phyloP scores from a whole-genome alignment of 2,888 invertebrate species.

The Eristalis intricaria region DNA sequence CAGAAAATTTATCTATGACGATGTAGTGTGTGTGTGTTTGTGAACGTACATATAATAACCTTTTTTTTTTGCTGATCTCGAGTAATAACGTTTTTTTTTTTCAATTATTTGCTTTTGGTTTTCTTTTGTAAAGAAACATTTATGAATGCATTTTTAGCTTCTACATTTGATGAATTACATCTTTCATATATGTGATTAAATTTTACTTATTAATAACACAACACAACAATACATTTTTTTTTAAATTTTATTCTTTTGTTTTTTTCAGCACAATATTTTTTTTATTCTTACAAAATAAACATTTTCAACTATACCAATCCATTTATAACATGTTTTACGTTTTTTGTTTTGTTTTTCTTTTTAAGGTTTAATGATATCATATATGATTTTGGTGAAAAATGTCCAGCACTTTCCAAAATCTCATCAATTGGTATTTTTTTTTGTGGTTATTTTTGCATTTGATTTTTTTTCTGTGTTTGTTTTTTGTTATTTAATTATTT shows the following conservation, averaged over 20 bases:
- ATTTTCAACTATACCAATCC: conserved; percentile 54
- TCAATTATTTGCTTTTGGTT: conserved; percentile 5
- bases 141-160: conserved; percentile 47
- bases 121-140: conserved; percentile 48
- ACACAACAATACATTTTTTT: conserved; percentile 71
- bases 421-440: conserved; percentile 39
- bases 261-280: conserved; percentile 23
- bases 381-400: conserved; percentile 76
- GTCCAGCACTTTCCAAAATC: conserved; percentile 79
- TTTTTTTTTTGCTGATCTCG: conserved; percentile 16
- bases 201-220: conserved; percentile 71
- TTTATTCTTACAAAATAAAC: conserved; percentile 67
- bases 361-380: conserved; percentile 53
- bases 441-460: conserved; percentile 43
- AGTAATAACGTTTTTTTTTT: conserved; percentile 38
- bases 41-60: conserved; percentile 34
- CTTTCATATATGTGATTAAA: conserved; percentile 61
- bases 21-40: conserved; percentile 35
- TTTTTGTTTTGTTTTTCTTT: conserved; percentile 45
- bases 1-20: conserved; percentile 47
- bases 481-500: conserved; percentile 77
- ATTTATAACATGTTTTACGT: conserved; percentile 54
- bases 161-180: conserved; percentile 71
- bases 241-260: conserved; percentile 71
- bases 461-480: conserved; percentile 69